phyloP scores from a whole-genome alignment of 2,113 vertebrate species.

The Pipa parva region DNA sequence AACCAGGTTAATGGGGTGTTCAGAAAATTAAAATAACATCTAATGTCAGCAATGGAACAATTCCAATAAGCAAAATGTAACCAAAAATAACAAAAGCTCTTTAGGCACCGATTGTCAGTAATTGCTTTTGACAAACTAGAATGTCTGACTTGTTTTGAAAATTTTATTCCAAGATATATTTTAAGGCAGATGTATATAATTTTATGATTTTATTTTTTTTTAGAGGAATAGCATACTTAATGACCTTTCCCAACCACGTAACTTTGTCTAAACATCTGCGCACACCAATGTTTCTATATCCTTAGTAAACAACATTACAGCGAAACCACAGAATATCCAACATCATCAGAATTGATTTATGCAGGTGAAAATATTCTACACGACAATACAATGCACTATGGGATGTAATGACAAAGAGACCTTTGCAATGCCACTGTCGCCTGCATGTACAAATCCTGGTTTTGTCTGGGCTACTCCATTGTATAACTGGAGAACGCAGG shows the following conservation, averaged over 20 bases:
- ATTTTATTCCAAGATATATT: constrained; percentile 24
- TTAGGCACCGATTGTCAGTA: constrained; percentile 22
- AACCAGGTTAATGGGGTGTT: constrained; percentile 36
- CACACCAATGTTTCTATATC: constrained; percentile 28
- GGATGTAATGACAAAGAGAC: too few relatives aligned
- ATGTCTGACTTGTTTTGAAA: constrained; percentile 21
- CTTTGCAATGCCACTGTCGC: too few relatives aligned
- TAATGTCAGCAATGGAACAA: constrained; percentile 36
- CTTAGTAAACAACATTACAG: constrained; percentile 34
- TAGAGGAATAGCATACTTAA: constrained; percentile 30
- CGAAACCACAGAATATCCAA: constrained; percentile 26
- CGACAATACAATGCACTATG: too few relatives aligned
- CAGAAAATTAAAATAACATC: constrained; percentile 34
- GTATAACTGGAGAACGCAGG: too few relatives aligned
- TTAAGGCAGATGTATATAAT: constrained; percentile 27
- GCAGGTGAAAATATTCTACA: too few relatives aligned
- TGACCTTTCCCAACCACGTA: constrained; percentile 24
- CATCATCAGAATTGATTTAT: constrained; percentile 10
- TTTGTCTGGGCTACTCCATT: too few relatives aligned
- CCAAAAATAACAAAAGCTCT: constrained; percentile 33
- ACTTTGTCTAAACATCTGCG: constrained; percentile 33
- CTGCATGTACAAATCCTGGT: too few relatives aligned
- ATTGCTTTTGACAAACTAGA: constrained; percentile 38
- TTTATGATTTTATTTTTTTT: constrained; percentile 31
- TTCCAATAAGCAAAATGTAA: constrained; percentile 32